Base-by-base conservation (phyloP, 1,140 invertebrate species). In the Riptortus pedestris region DNA sequence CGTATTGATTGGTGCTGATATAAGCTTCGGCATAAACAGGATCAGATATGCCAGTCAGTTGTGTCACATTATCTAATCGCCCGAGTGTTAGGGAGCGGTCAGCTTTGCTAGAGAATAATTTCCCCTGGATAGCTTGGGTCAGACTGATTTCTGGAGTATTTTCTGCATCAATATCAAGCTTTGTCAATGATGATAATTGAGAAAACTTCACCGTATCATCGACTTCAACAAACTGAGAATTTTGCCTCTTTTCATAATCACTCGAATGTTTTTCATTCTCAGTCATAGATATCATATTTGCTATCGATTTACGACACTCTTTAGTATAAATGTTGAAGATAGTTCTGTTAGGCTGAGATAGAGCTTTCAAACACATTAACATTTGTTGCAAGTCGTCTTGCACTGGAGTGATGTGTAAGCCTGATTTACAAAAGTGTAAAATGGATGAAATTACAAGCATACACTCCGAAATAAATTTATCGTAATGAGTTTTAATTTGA, bases 11-110 rank as follows among this genome's bases (percentile, higher is more conserved):
- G 57, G 99, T 95, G 75, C 98, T 88, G 0, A 99, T 96, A 73
- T 98, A 94, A 24, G 96, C 96, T 78, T 99, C 97, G 5, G 96
- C 90, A 76, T 99, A 99, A 43, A 99, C 93, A 0, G 96, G 95
- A 79, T 99, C 97, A 0, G 93, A 97, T 76, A 98, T 97, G 20
- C 96, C 96, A 14, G 96, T 98, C 66, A 99, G 79, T 75, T 99
- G 96, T 14, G 92, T 95, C 24, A 97, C 93, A 79, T 96, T 87
- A 63, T 85, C 87, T 45, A 88, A 74, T 71, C 87, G 84, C 65
- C 75, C 84, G 1, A 79, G 77, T 7, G 79, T 3, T 24, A 22
- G 11, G 22, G 5, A 7, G 7, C 5, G 47, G 47, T 62, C 18
- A 57, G 64, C 26, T 60, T 57, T 14, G 64, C 18, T 5, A 63